A percentile compares a stretch with the other conserved stretches of the same genome.
phyloP scores from a whole-genome alignment of 2,797 vertebrate genomes.

The Capromys pilorides region DNA sequence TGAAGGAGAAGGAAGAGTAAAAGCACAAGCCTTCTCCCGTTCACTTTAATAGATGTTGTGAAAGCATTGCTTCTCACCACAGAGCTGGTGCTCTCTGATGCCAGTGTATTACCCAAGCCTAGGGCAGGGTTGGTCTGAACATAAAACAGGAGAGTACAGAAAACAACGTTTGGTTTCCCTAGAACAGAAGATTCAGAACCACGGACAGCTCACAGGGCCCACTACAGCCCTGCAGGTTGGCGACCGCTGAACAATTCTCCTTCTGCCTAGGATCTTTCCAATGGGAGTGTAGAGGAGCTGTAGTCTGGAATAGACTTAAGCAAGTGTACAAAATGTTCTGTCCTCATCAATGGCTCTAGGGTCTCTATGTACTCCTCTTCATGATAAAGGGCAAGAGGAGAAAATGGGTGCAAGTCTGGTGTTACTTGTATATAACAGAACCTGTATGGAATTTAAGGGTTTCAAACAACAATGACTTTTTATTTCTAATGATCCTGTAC shows the following conservation, averaged over 20 bases:
- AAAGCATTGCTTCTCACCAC: background rate
- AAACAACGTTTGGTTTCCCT: background rate
- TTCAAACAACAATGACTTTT: background rate
- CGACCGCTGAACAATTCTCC: background rate
- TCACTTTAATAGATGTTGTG: background rate
- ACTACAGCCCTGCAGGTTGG: background rate
- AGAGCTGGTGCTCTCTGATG: background rate
- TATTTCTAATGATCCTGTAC: background rate
- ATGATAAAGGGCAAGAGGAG: background rate
- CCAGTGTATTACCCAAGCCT: background rate
- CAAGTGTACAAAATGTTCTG: background rate
- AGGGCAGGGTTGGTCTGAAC: background rate
- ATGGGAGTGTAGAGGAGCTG: background rate
- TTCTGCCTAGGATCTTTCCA: background rate
- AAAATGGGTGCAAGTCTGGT: background rate
- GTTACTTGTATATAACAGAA: background rate
- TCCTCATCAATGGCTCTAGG: background rate
- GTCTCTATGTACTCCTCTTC: background rate
- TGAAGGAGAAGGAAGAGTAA: constrained; percentile 32
- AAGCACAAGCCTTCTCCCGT: background rate
- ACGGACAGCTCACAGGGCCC: background rate
- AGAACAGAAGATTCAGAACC: background rate
- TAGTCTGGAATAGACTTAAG: background rate
- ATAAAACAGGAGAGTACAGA: background rate
- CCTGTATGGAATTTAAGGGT: background rate